A percentile compares a stretch with the other conserved stretches of the same genome.
phyloP scores from a whole-genome alignment of 2,888 invertebrate genomes.

The Diachrysia chrysitis region DNA sequence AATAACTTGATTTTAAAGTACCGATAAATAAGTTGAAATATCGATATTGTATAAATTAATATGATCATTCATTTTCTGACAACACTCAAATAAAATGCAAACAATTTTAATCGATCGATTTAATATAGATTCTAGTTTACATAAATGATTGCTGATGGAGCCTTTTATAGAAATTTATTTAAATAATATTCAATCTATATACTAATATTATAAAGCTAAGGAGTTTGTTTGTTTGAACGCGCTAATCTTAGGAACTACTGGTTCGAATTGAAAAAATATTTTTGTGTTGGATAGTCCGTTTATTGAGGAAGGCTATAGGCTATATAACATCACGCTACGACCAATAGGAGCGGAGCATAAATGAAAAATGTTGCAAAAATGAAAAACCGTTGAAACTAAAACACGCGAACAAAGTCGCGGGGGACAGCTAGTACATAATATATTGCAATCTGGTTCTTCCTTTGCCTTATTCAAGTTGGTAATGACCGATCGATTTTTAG shows the following conservation, averaged over 20 bases:
- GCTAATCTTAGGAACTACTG: no score
- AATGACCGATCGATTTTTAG: conserved; percentile 24
- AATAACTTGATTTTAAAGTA: neutral
- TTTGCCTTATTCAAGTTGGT: conserved; percentile 37
- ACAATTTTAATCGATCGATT: conserved; percentile 9
- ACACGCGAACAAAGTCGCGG: no score
- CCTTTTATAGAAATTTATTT: conserved; percentile 46
- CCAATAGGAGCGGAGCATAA: no score
- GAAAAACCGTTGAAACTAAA: no score
- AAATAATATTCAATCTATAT: conserved; percentile 44
- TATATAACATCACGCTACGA: no score
- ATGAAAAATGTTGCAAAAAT: no score
- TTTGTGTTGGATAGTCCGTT: no score
- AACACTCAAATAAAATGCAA: conserved; percentile 2
- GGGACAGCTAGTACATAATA: no score
- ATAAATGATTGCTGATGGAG: conserved; percentile 38
- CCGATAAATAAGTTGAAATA: neutral
- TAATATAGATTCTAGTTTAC: conserved; percentile 23
- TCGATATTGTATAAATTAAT: conserved; percentile 31
- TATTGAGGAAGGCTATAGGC: no score
- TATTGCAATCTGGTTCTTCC: conserved; percentile 1
- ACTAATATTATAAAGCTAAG: no score
- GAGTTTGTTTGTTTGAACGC: no score
- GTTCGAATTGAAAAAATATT: no score
- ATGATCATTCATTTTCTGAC: conserved; percentile 14